Evolutionary conservation across 2,888 invertebrate species (phyloP), one percentile per base, ranked within the genome.

Genomic region (Cephus nigrinus): DNA sequence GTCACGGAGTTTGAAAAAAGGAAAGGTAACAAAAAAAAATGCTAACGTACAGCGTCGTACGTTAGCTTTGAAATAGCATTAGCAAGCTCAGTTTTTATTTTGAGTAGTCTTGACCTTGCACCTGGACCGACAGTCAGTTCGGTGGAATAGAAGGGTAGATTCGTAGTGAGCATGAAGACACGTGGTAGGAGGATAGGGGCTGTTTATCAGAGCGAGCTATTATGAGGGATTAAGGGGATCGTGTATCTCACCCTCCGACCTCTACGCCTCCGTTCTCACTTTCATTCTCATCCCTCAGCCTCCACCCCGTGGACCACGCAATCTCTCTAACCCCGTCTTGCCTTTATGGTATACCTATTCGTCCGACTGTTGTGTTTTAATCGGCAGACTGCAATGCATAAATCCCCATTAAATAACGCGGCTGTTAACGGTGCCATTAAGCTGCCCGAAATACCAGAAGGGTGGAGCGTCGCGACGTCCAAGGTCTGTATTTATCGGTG

Each of bases 351-450:
- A 55, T 2, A 55, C 55, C 55, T 55, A 55, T 55, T 23, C 55
- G 2, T 23, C 23, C 23, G 55, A 55, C 23, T 23, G 83, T 82
- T 80, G 81, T 81, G 83, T 87, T 87, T 87, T 87, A 87, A 87
- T 87, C 87, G 86, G 85, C 81, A 80, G 83, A 83, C 85, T 82
- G 85, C 84, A 78, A 87, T 87, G 86, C 86, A 87, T 87, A 85
- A 87, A 87, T 87, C 86, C 83, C 84, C 84, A 87, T 87, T 87
- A 87, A 87, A 87, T 87, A 87, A 87, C 86, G 87, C 86, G 85
- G 86, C 84, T 87, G 87, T 87, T 87, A 87, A 86, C 86, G 84
- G 86, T 83, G 83, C 87, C 87, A 87, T 87, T 87, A 87, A 87
- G 84, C 87, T 84, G 81, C 86, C 84, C 85, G 86, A 87, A 86